A percentile compares a stretch with the other conserved stretches of the same genome.
Evolutionary conservation across 2,888 invertebrate genomes (phyloP).

Genomic region (Epinotia bilunana): DNA sequence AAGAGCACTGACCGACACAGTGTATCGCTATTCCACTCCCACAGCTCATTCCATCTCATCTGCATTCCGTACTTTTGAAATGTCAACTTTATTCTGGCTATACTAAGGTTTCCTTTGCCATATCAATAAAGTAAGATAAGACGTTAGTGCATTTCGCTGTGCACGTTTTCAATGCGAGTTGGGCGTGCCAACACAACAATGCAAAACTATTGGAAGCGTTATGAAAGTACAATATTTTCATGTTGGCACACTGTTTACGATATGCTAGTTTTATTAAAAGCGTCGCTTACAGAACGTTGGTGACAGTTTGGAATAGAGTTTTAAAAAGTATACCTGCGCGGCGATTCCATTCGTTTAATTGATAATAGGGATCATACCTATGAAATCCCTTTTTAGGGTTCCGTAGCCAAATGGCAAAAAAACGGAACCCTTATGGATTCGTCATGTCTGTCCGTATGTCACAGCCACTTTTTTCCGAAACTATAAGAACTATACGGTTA

Average conservation of each 20-base stretch:
- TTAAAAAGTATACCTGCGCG: neutral
- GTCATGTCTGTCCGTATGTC: too few relatives aligned
- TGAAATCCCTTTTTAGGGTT: neutral
- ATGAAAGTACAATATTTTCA: slow-evolving; percentile 30
- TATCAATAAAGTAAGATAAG: neutral
- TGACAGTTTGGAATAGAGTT: slow-evolving; percentile 14
- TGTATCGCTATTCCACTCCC: neutral
- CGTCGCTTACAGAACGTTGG: slow-evolving; percentile 12
- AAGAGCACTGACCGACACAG: slow-evolving; percentile 20
- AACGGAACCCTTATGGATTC: too few relatives aligned
- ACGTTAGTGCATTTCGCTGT: neutral
- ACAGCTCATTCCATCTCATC: neutral
- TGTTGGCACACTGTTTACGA: slow-evolving; percentile 24
- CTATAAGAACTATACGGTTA: too few relatives aligned
- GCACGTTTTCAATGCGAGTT: slow-evolving; percentile 23
- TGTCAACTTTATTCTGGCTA: neutral
- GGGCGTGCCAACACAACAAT: slow-evolving; percentile 39
- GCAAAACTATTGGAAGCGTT: slow-evolving; percentile 18
- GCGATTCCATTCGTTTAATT: too few relatives aligned
- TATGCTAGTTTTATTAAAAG: slow-evolving; percentile 26
- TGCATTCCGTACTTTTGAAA: neutral
- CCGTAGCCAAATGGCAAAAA: too few relatives aligned
- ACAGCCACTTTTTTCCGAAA: too few relatives aligned
- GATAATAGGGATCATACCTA: too few relatives aligned
- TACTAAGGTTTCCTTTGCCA: neutral